phyloP scores from a whole-genome alignment of 2,113 vertebrate species.

The Hippocampus zosterae region DNA sequence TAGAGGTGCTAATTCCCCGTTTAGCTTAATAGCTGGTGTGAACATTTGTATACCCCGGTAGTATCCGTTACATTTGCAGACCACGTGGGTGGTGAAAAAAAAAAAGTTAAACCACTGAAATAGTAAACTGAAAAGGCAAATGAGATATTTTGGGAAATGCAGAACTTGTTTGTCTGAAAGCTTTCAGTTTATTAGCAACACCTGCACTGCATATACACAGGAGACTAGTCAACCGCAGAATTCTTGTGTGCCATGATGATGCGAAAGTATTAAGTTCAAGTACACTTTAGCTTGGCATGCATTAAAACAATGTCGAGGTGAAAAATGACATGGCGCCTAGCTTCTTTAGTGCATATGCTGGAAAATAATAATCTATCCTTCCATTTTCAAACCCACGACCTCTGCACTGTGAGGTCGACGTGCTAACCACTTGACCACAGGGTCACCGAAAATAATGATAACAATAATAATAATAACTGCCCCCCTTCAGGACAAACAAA shows the following conservation, averaged over 20 bases:
- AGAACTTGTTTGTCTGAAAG: conserved; percentile 35
- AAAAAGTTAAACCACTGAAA: not conserved
- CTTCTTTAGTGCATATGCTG: conserved; percentile 1
- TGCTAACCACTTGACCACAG: too few species aligned
- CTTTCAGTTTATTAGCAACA: conserved; percentile 42
- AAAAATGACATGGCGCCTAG: not conserved
- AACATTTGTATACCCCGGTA: too few species aligned
- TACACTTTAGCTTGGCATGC: not conserved
- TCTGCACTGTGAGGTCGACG: too few species aligned
- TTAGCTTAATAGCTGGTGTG: too few species aligned
- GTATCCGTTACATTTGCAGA: too few species aligned
- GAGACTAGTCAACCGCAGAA: conserved; percentile 33
- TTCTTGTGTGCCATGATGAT: not conserved
- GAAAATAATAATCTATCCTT: too few species aligned
- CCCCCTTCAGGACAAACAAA: conserved; percentile 33
- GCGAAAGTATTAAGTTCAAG: not conserved
- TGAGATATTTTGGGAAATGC: conserved; percentile 39
- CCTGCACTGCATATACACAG: conserved; percentile 39
- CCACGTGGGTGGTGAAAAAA: too few species aligned
- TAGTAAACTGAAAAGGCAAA: conserved; percentile 45
- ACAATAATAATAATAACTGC: not conserved
- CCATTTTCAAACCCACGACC: too few species aligned
- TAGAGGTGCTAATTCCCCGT: not conserved
- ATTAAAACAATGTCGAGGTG: not conserved
- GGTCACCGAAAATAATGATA: too few species aligned